Conservation (phyloP, 2,888 invertebrate genomes). For the Acholoe squamosa region DNA sequence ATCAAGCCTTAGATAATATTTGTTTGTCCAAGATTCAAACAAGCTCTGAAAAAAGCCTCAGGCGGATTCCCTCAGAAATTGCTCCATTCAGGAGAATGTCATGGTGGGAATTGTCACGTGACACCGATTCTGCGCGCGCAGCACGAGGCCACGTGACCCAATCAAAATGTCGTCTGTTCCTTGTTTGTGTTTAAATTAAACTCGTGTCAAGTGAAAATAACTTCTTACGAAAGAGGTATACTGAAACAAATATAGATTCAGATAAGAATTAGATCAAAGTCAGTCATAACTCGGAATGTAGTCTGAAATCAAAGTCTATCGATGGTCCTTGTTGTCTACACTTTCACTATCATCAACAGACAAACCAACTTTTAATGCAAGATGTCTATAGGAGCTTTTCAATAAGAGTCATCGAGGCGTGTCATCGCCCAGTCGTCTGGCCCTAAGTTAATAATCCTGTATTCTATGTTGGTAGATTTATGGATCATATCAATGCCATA, state of each 20-base stretch:
- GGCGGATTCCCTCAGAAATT: background rate
- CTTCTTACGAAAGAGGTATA: background rate
- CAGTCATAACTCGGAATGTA: too few relatives aligned
- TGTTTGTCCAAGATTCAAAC: background rate
- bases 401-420: too few relatives aligned
- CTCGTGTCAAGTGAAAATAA: background rate
- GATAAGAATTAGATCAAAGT: too few relatives aligned
- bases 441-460: too few relatives aligned
- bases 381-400: too few relatives aligned
- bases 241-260: too few relatives aligned
- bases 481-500: conserved; percentile 4
- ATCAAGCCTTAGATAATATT: background rate
- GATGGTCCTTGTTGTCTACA: too few relatives aligned
- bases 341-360: too few relatives aligned
- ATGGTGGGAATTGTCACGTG: conserved; percentile 30
- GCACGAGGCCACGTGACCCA: background rate
- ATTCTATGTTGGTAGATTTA: background rate
- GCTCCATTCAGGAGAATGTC: conserved; percentile 14
- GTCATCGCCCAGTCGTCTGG: too few relatives aligned
- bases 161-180: too few relatives aligned
- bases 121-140: conserved; percentile 26
- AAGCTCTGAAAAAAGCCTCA: background rate
- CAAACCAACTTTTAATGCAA: too few relatives aligned
- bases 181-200: background rate
- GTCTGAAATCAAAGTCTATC: too few relatives aligned